Conservation (phyloP, 2,888 invertebrate genomes). For the Drosophila quasianomalipes region DNA sequence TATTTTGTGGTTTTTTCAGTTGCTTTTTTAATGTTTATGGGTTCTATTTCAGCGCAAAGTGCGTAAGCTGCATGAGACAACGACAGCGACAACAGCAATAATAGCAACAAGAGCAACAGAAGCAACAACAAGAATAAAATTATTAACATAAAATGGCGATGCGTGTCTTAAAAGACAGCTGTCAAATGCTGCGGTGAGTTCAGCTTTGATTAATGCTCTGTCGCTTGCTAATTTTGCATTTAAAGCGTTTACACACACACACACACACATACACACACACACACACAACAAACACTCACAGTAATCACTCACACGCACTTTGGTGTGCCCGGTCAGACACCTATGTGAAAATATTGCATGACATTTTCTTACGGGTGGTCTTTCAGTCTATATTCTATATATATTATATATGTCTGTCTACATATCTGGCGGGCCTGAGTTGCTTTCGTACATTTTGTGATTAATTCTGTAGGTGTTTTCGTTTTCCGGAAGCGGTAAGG, state of each 20-base stretch:
- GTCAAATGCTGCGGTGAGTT: constrained; percentile 64
- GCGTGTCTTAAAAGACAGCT: constrained; percentile 72
- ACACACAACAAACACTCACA: background rate
- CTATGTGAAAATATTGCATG: constrained; percentile 46
- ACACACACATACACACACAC: constrained; percentile 4
- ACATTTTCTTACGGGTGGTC: constrained; percentile 43
- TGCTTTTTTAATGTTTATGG: constrained; percentile 40
- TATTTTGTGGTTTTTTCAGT: constrained; percentile 26
- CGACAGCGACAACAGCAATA: constrained; percentile 2
- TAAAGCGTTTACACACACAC: constrained; percentile 39
- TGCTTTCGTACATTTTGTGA: constrained; percentile 30
- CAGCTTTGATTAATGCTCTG: constrained; percentile 59
- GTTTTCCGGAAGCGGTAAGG: background rate
- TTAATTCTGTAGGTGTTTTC: constrained; percentile 20
- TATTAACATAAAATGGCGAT: constrained; percentile 50
- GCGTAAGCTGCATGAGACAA: constrained; percentile 71
- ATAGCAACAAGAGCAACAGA: constrained; percentile 8
- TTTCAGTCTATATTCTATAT: background rate
- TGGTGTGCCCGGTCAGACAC: constrained; percentile 22
- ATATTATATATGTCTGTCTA: constrained; percentile 1
- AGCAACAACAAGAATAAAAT: constrained; percentile 1
- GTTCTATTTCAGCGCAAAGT: constrained; percentile 64
- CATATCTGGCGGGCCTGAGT: constrained; percentile 29
- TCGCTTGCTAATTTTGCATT: constrained; percentile 61
- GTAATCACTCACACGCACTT: constrained; percentile 30